These are phyloP conservation scores for Nesidiocoris tenuis DNA, from an alignment of 2,888 invertebrate genomes.

Conservation along the genomic window DNA sequence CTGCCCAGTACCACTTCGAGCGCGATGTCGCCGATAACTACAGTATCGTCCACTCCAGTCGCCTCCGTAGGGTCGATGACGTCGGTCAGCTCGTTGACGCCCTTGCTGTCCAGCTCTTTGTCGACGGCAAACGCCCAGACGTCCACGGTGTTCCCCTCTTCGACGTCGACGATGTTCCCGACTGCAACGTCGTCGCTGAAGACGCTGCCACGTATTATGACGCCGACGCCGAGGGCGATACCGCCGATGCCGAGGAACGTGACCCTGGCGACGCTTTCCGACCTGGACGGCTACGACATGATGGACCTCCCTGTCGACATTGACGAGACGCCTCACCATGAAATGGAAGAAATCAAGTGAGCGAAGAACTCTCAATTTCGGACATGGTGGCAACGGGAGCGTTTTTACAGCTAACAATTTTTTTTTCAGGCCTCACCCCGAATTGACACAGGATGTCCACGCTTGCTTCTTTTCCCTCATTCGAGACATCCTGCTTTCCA, in stretches of 20 bases:
- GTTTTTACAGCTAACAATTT: not conserved
- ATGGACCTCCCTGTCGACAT: constrained; percentile 75
- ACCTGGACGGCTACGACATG: constrained; percentile 68
- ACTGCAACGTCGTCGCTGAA: not conserved
- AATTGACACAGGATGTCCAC: constrained; percentile 77
- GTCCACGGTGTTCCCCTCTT: not conserved
- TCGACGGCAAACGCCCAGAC: not conserved
- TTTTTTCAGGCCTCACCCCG: constrained; percentile 55
- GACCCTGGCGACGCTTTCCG: constrained; percentile 52
- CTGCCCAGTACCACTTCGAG: not conserved
- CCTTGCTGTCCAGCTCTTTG: not conserved
- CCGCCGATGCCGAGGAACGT: constrained; percentile 4
- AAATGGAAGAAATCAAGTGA: constrained; percentile 52
- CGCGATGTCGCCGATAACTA: too few relatives aligned
- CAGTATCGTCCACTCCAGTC: not conserved
- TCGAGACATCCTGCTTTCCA: constrained; percentile 82
- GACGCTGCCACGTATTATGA: not conserved
- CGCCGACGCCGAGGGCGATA: not conserved
- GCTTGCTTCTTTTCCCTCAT: constrained; percentile 84
- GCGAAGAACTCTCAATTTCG: constrained; percentile 12
- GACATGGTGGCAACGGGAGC: too few relatives aligned
- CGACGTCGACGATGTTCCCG: not conserved
- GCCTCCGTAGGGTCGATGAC: not conserved
- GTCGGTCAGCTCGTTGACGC: not conserved
- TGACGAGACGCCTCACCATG: constrained; percentile 61